A percentile compares a stretch with the other conserved stretches of the same genome.
These are phyloP conservation scores for Epinephelus cyanopodus DNA, from an alignment of 2,113 vertebrate species.

Conservation along the genomic window DNA sequence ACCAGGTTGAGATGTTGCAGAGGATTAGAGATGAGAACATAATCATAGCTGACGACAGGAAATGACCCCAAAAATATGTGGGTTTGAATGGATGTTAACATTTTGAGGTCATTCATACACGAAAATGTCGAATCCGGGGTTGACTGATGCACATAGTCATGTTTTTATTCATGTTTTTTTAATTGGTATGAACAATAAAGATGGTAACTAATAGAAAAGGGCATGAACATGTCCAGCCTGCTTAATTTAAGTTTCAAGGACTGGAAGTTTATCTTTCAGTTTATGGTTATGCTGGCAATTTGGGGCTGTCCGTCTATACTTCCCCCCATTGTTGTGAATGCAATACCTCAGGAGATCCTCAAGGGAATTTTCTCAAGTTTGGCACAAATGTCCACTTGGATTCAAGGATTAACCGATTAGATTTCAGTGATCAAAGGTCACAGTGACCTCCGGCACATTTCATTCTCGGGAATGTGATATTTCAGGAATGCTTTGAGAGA, in stretches of 20 bases:
- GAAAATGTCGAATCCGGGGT: conserved; percentile 38
- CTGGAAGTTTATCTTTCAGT: background rate
- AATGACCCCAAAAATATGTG: conserved; percentile 10
- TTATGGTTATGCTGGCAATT: background rate
- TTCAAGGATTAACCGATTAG: too few relatives aligned
- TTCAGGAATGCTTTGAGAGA: too few relatives aligned
- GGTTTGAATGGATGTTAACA: conserved; percentile 22
- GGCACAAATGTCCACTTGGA: too few relatives aligned
- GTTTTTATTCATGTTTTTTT: conserved; percentile 19
- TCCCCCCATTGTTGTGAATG: too few relatives aligned
- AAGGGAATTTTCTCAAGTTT: too few relatives aligned
- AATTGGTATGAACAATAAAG: conserved; percentile 25
- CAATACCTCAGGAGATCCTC: too few relatives aligned
- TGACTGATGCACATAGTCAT: conserved; percentile 28
- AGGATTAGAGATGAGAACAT: conserved; percentile 18
- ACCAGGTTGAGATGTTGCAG: background rate
- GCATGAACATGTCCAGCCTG: background rate
- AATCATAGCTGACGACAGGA: conserved; percentile 16
- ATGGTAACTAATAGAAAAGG: conserved; percentile 1
- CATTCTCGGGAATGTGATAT: too few relatives aligned
- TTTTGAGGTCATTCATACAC: background rate
- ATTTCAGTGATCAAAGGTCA: too few relatives aligned
- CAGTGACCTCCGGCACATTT: too few relatives aligned
- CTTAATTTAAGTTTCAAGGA: conserved; percentile 11
- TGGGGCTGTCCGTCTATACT: too few relatives aligned